Conservation (phyloP, 2,113 vertebrate species). For the Megalops atlanticus region DNA sequence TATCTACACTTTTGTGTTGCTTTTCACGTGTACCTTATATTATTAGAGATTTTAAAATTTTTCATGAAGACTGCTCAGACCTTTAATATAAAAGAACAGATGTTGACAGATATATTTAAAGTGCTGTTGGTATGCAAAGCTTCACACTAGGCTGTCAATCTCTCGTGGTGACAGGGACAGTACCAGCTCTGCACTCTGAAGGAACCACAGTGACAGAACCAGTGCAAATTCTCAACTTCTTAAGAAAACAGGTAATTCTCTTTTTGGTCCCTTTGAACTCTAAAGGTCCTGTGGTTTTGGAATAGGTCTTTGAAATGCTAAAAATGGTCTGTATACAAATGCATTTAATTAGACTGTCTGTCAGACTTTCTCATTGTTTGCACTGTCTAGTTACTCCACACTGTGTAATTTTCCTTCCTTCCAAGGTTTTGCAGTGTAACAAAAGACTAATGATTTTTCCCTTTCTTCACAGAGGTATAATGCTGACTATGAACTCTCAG, state of each 20-base stretch:
- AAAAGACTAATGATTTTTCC: background rate
- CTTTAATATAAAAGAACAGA: too few species aligned
- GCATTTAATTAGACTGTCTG: too few species aligned
- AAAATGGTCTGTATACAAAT: background rate
- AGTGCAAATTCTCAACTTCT: constrained; percentile 86
- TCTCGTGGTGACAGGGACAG: constrained; percentile 53
- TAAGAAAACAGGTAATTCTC: constrained; percentile 84
- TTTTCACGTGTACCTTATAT: too few species aligned
- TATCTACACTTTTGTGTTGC: too few species aligned
- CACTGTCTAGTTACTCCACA: too few species aligned
- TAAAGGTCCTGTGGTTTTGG: background rate
- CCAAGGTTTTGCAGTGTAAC: too few species aligned
- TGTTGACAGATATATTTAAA: background rate
- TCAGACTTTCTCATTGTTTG: too few species aligned
- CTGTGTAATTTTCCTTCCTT: too few species aligned
- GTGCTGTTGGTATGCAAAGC: background rate
- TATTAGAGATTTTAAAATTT: too few species aligned
- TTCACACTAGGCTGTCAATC: background rate
- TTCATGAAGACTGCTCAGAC: too few species aligned
- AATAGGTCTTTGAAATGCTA: background rate
- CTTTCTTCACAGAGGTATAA: constrained; percentile 83
- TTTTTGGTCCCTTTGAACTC: background rate
- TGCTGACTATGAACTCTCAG: constrained; percentile 90
- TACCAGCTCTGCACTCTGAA: constrained; percentile 81
- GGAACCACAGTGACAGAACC: constrained; percentile 79